Evolutionary conservation across 2,888 invertebrate genomes (phyloP).

Genomic region (Phyllotreta striolata): DNA sequence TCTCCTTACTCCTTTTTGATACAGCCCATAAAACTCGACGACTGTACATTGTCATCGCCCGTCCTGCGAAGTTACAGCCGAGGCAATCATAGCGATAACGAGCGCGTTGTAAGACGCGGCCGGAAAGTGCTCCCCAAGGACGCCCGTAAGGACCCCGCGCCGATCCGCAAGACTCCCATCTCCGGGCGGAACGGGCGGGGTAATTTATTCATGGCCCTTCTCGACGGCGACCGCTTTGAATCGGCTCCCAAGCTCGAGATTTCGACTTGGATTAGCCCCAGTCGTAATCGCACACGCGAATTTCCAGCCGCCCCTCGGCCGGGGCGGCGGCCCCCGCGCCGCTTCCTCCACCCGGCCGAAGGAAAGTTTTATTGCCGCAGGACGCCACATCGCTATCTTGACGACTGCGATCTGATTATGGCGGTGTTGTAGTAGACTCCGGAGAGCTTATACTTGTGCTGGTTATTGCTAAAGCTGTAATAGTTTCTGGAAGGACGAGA

Average conservation of each 20-base stretch:
- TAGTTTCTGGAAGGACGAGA: slow-evolving; percentile 12
- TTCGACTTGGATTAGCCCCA: slow-evolving; percentile 60
- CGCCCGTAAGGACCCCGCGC: slow-evolving; percentile 52
- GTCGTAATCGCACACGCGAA: slow-evolving; percentile 57
- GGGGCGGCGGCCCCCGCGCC: slow-evolving; percentile 8
- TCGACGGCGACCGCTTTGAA: slow-evolving; percentile 59
- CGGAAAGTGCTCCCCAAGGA: slow-evolving; percentile 59
- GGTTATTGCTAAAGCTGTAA: background rate
- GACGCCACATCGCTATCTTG: slow-evolving; percentile 37
- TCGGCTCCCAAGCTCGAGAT: slow-evolving; percentile 57
- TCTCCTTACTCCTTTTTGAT: slow-evolving; percentile 28
- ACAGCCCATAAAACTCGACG: slow-evolving; percentile 21
- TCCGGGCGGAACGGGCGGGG: slow-evolving; percentile 50
- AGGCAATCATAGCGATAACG: slow-evolving; percentile 45
- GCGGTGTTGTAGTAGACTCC: slow-evolving; percentile 13
- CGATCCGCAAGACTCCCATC: slow-evolving; percentile 58
- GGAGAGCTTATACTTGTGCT: slow-evolving; percentile 10
- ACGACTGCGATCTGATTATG: slow-evolving; percentile 27
- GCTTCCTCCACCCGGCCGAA: slow-evolving; percentile 40
- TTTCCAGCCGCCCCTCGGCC: slow-evolving; percentile 26
- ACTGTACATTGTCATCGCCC: slow-evolving; percentile 17
- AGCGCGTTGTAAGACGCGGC: slow-evolving; percentile 57
- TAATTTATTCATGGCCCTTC: slow-evolving; percentile 61
- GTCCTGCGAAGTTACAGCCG: slow-evolving; percentile 22
- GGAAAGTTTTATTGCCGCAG: slow-evolving; percentile 43